Evolutionary conservation across 1,140 invertebrate species (phyloP), one percentile per base, ranked within the genome.

Genomic region (Diachasmimorpha longicaudata): DNA sequence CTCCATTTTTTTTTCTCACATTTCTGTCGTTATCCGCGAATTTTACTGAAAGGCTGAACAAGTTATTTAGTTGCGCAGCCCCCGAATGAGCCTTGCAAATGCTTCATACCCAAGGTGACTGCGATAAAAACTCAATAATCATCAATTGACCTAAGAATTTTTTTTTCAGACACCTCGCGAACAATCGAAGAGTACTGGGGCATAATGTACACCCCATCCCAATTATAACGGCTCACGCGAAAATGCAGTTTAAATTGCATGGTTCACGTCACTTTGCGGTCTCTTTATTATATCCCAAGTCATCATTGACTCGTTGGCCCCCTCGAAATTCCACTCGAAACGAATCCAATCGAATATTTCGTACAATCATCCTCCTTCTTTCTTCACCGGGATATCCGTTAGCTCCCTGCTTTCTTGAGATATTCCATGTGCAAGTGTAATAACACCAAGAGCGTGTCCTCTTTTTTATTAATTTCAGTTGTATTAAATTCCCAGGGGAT

Each of bases 151-250:
- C 31, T 31, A 31, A 31, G 31, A 31, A 31, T 25, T 25, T 25
- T 25, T 25, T 25, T 63, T 63, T 63, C 23, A 19, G 58, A 63
- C 58, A 63, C 58, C 58, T 52, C 4, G 58, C 5, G 23, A 63
- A 63, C 58, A 63, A 63, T 63, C 21, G 58, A 23, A 9, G 68
- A 70, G 13, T 9, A 19, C 16, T 11, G 48, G 23, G 23, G 46
- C 69, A 77, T 72, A 46, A 76, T 21, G 39, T 25, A 23, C 69
- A 16, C 10, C 79, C 79, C 77, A 42, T 31, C 31, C 39, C 81
- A 85, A 85, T 85, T 85, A 85, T 85, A 85, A 85, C 83, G 83
- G 83, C 81, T 85, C 81, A 83, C 80, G 79, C 78, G 81, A 85
- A 85, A 85, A 85, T 86, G 84, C 82, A 80, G 79, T 85, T 86